Evolutionary conservation across 2,888 invertebrate genomes (phyloP), one percentile per base, ranked within the genome.

Genomic region (Chaetogeoica ovagalla): DNA sequence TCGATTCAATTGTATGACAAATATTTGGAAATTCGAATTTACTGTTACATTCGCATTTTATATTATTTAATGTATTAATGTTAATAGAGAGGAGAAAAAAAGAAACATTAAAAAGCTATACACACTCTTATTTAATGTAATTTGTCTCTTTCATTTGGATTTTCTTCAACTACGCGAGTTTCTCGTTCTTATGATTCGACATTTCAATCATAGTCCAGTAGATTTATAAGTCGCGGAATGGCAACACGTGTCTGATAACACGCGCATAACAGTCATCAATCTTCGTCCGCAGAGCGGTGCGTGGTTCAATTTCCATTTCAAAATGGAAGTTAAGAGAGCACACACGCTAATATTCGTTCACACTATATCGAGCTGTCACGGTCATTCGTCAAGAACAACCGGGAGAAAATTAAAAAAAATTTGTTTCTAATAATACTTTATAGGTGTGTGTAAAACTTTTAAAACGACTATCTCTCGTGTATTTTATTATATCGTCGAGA

Each of bases 121-220:
- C 15, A 17, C 15, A 19, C 55, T 55, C 3, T 55, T 55, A 7
- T 7, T 7, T 17, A 1, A 17, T 5, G 15, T 17, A 7, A 23
- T 68, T n/a, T n/a, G n/a, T 65, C 37, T 65, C 21, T 55, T 73
- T 1, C 37, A 6, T 21, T 55, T 21, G 9, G 7, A n/a, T 37
- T 21, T 30, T 63, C n/a, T 73, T 52, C 23, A 55, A n/a, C 39
- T n/a, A 73, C 63, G 30, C 37, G 52, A 9, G 30, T 63, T 30
- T 15, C 37, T 52, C 17, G 17, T 1, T 57, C 39, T 5, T 21
- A 21, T 37, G 7, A 43, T 39, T 21, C 62, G 13, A 62, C 62
- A 17, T 70, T 70, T 79, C 77, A 70, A 79, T 79, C 63, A 70
- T 63, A 63, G 70, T 55, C 77, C 62, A 55, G 63, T 63, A 70